These are phyloP conservation scores for Halyomorpha halys DNA, from an alignment of 1,140 invertebrate genomes.

Conservation along the genomic window DNA sequence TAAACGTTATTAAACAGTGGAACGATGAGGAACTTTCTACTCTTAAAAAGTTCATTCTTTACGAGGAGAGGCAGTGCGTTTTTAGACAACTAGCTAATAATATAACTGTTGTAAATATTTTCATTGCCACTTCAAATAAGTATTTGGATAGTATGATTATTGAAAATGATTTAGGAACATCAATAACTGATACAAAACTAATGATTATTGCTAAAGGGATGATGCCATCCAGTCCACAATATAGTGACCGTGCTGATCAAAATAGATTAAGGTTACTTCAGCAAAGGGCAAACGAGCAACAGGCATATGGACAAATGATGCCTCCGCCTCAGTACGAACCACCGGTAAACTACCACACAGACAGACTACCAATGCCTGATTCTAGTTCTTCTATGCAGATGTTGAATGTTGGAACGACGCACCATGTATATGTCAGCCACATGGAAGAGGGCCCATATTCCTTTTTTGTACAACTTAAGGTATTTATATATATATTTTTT, in stretches of 20 bases:
- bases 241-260: not conserved
- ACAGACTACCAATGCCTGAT: slow-evolving; percentile 28
- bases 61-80: slow-evolving; percentile 4
- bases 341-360: slow-evolving; percentile 3
- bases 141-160: not conserved
- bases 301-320: not conserved
- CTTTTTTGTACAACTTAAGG: slow-evolving; percentile 59
- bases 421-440: slow-evolving; percentile 58
- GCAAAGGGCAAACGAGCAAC: not conserved
- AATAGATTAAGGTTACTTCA: not conserved
- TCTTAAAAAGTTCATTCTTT: slow-evolving; percentile 5
- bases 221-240: not conserved
- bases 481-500: slow-evolving; percentile 2
- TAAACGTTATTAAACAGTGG: slow-evolving; percentile 1
- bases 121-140: not conserved
- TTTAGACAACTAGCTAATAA: not conserved
- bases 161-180: slow-evolving; percentile 9
- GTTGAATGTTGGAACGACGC: slow-evolving; percentile 47
- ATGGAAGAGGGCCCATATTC: slow-evolving; percentile 62
- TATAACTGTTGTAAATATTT: slow-evolving; percentile 7
- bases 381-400: slow-evolving; percentile 35
- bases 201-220: not conserved
- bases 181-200: not conserved
- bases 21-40: slow-evolving; percentile 4
- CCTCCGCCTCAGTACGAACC: not conserved